These are phyloP conservation scores for Melipona quadrifasciata DNA, from an alignment of 1,140 invertebrate genomes.

Conservation along the genomic window DNA sequence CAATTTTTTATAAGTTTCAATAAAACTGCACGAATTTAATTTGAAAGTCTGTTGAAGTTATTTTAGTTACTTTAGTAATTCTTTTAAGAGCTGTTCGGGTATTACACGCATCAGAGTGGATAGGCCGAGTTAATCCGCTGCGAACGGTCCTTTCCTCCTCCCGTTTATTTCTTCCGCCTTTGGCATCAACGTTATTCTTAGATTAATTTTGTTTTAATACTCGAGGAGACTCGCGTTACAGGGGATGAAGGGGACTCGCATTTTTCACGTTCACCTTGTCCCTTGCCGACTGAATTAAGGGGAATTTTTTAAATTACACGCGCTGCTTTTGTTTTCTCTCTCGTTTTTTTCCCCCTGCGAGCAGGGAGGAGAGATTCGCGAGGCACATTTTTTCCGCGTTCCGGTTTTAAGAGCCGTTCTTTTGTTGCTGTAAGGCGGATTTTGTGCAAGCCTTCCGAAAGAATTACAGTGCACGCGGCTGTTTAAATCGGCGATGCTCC, in stretches of 20 bases:
- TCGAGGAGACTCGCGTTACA: neutral
- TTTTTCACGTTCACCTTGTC: neutral
- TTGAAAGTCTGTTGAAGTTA: no score
- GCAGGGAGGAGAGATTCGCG: neutral
- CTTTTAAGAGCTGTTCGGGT: no score
- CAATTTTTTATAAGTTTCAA: no score
- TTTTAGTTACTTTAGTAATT: no score
- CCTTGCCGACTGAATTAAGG: neutral
- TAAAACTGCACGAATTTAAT: no score
- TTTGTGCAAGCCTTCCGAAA: neutral
- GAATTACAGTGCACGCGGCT: neutral
- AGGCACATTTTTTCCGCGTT: neutral
- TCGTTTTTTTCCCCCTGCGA: neutral
- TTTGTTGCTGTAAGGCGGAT: neutral
- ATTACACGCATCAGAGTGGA: no score
- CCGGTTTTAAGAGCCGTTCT: neutral
- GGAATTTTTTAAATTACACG: conserved; percentile 25
- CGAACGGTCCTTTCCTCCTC: neutral
- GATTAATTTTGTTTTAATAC: conserved; percentile 41
- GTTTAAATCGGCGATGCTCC: neutral
- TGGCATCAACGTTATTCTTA: neutral
- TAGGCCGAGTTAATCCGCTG: neutral
- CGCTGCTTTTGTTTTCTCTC: neutral
- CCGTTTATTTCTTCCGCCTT: neutral
- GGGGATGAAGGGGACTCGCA: neutral